phyloP scores from a whole-genome alignment of 2,888 invertebrate species.

The Hydroisotoma schaefferi region DNA sequence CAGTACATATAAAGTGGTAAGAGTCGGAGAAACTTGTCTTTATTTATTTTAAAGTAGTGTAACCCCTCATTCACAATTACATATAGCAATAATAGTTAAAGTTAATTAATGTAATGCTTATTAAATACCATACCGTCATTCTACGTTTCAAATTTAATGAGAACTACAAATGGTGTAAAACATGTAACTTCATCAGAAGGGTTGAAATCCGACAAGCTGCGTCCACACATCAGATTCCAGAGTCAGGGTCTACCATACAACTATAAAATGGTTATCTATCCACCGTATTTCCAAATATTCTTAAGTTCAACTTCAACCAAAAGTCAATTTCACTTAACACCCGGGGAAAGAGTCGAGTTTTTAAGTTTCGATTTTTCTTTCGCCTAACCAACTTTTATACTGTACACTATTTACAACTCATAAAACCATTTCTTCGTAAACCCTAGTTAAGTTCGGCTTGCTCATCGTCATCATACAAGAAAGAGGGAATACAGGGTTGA shows the following conservation, averaged over 20 bases:
- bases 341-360: too few relatives aligned
- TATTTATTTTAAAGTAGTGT: conserved; percentile 15
- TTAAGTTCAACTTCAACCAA: neutral
- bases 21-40: conserved; percentile 1
- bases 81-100: conserved; percentile 4
- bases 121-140: conserved; percentile 22
- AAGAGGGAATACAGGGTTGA: too few relatives aligned
- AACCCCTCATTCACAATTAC: conserved; percentile 23
- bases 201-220: neutral
- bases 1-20: too few relatives aligned
- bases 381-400: too few relatives aligned
- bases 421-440: too few relatives aligned
- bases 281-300: neutral
- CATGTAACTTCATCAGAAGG: conserved; percentile 6
- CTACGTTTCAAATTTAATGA: conserved; percentile 11
- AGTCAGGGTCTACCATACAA: neutral
- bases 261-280: neutral
- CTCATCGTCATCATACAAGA: too few relatives aligned
- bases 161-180: conserved; percentile 33
- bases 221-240: neutral
- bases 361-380: too few relatives aligned
- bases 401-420: too few relatives aligned
- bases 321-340: neutral
- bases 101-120: conserved; percentile 6
- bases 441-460: too few relatives aligned